These are phyloP conservation scores for Sipha flava DNA, from an alignment of 1,140 invertebrate genomes.

Conservation along the genomic window DNA sequence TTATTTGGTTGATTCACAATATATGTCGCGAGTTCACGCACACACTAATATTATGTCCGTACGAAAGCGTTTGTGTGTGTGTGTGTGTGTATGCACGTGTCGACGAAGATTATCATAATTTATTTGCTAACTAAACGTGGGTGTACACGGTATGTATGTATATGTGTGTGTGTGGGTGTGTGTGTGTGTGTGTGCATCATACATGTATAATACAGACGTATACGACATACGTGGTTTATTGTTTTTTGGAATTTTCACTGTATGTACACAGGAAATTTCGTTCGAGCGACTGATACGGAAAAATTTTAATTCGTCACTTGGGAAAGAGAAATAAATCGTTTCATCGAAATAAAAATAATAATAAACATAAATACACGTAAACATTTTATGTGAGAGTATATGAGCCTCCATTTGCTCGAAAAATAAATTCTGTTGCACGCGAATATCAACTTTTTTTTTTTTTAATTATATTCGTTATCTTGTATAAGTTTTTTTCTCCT, in stretches of 20 bases:
- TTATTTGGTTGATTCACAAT: no score
- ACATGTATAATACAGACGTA: no score
- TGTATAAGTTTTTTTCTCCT: background rate
- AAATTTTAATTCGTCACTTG: background rate
- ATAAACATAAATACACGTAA: background rate
- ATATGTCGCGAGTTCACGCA: no score
- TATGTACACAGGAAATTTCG: background rate
- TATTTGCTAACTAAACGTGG: background rate
- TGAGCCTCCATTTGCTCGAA: no score
- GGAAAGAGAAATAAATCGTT: background rate
- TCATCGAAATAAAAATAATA: background rate
- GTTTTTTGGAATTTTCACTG: background rate
- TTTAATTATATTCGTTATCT: background rate
- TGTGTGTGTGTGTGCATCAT: background rate
- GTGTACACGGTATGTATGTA: background rate
- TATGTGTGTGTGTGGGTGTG: background rate
- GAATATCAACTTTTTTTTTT: background rate
- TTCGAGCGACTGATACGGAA: background rate
- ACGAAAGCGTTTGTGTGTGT: no score
- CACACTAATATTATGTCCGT: no score
- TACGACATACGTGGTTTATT: background rate
- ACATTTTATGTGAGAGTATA: background rate
- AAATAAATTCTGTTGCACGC: background rate
- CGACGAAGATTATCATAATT: background rate
- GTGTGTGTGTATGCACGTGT: background rate